Conservation (phyloP, 2,113 vertebrate species). For the Rissa tridactyla region DNA sequence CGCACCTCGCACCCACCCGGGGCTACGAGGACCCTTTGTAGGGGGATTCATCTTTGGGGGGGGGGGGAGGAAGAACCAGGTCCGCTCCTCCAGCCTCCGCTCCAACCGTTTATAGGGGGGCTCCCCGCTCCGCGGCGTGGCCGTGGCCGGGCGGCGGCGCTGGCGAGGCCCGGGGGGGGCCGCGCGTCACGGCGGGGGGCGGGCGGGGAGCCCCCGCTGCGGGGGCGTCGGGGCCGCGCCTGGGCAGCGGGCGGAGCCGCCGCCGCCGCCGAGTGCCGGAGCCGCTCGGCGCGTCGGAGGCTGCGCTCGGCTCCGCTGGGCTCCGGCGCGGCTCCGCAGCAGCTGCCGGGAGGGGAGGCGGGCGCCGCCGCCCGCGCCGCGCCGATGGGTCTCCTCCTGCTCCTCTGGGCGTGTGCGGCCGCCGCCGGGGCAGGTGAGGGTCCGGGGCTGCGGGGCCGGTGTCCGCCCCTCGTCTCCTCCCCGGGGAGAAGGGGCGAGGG, state of each 20-base stretch:
- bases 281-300: background rate
- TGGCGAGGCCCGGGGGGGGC: conserved; percentile 46
- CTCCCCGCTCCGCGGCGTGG: background rate
- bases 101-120: background rate
- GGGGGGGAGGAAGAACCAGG: too few relatives aligned
- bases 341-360: background rate
- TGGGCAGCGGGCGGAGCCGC: background rate
- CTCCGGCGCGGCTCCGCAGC: background rate
- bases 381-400: conserved; percentile 80
- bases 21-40: too few relatives aligned
- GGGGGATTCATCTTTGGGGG: background rate
- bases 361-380: conserved; percentile 31
- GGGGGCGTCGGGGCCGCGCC: background rate
- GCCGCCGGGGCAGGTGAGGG: conserved; percentile 81
- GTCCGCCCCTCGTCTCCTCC: too few relatives aligned
- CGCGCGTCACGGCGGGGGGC: background rate
- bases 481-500: background rate
- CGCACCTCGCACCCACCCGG: background rate
- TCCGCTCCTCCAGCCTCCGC: background rate
- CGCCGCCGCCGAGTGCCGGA: background rate
- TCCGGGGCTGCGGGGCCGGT: background rate
- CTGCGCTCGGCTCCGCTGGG: background rate
- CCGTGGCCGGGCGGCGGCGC: background rate
- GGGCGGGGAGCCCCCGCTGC: background rate
- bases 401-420: conserved; percentile 77